Percentiles rank a stretch among this genome's conserved stretches.
Evolutionary conservation across 2,888 invertebrate genomes (phyloP).

Genomic region (Heteropelma amictum): DNA sequence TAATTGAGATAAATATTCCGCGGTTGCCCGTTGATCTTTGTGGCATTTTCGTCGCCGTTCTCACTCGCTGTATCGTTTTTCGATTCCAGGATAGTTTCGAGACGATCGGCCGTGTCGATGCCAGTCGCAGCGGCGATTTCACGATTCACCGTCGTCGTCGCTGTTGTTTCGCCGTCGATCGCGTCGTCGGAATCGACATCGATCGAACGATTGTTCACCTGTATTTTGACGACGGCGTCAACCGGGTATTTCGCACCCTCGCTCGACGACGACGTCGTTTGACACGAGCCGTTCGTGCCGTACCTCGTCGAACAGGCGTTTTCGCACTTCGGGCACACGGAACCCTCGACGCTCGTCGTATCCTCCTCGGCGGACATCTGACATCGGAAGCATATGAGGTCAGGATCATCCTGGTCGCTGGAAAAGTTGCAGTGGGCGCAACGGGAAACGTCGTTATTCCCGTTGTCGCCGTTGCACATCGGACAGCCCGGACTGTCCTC

Average conservation of each 20-base stretch:
- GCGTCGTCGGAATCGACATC: conserved; percentile 71
- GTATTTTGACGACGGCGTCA: conserved; percentile 71
- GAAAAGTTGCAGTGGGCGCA: conserved; percentile 68
- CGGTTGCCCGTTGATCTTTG: conserved; percentile 68
- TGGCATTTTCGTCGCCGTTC: conserved; percentile 66
- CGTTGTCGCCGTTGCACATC: conserved; percentile 59
- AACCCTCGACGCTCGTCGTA: conserved; percentile 56
- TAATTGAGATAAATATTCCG: conserved; percentile 73
- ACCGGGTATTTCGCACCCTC: conserved; percentile 68
- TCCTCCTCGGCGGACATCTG: conserved; percentile 66
- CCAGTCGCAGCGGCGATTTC: not conserved
- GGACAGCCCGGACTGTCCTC: conserved; percentile 63
- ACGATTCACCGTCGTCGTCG: conserved; percentile 5
- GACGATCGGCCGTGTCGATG: conserved; percentile 61
- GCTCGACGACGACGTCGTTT: conserved; percentile 62
- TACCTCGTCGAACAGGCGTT: conserved; percentile 54
- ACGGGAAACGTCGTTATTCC: conserved; percentile 23
- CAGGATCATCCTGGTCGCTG: conserved; percentile 68
- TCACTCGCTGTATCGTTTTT: conserved; percentile 70
- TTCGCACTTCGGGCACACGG: conserved; percentile 68
- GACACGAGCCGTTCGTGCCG: conserved; percentile 49
- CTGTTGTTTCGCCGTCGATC: conserved; percentile 63
- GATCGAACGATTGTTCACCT: conserved; percentile 68
- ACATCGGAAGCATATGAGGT: conserved; percentile 75
- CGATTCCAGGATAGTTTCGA: conserved; percentile 73